Conservation (phyloP, 2,113 vertebrate species). For the Sakesphorus luctuosus region DNA sequence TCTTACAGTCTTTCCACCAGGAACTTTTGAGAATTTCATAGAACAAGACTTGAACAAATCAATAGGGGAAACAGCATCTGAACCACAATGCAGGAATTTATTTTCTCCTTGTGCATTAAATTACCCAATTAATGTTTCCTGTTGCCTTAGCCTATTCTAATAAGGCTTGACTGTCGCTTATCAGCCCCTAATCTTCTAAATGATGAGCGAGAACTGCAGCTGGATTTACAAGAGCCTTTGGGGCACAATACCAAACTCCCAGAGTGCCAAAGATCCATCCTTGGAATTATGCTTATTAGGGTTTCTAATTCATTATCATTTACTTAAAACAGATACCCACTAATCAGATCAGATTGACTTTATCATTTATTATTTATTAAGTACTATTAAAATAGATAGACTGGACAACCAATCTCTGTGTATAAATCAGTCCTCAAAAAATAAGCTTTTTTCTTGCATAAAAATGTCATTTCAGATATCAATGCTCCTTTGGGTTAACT, state of each 20-base stretch:
- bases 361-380: slow-evolving; percentile 36
- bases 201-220: slow-evolving; percentile 56
- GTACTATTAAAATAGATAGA: neutral
- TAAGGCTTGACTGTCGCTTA: slow-evolving; percentile 65
- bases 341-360: slow-evolving; percentile 17
- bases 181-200: slow-evolving; percentile 68
- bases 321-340: slow-evolving; percentile 2
- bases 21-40: neutral
- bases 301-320: slow-evolving; percentile 43
- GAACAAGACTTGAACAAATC: neutral
- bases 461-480: neutral
- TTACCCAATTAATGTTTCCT: slow-evolving; percentile 67
- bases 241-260: slow-evolving; percentile 64
- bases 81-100: slow-evolving; percentile 44
- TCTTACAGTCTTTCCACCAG: neutral
- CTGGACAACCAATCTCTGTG: neutral
- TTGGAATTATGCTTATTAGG: slow-evolving; percentile 52
- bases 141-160: slow-evolving; percentile 60
- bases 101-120: slow-evolving; percentile 58
- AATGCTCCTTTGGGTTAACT: neutral
- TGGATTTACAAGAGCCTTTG: slow-evolving; percentile 69
- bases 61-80: slow-evolving; percentile 16
- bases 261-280: slow-evolving; percentile 15
- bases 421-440: neutral
- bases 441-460: neutral